Conservation (phyloP, 2,888 invertebrate genomes). For the Mythimna vitellina region DNA sequence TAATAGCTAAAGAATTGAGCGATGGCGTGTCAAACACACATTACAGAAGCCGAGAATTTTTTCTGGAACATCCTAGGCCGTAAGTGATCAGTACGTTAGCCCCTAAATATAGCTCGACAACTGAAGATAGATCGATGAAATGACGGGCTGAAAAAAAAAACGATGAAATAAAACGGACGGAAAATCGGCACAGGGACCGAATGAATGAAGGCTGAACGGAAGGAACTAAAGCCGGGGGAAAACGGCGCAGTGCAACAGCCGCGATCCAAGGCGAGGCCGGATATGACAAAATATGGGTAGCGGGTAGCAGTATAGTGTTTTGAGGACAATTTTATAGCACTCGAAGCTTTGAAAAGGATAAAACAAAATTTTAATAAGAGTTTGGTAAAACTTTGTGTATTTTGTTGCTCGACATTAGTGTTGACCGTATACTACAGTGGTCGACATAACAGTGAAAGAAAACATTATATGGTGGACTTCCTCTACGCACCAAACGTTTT, state of each 20-base stretch:
- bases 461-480: no score
- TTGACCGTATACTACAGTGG: no score
- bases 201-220: slow-evolving; percentile 52
- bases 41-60: slow-evolving; percentile 35
- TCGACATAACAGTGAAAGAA: no score
- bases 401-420: not conserved
- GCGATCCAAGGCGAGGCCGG: slow-evolving; percentile 36
- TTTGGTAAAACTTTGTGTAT: not conserved
- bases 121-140: slow-evolving; percentile 32
- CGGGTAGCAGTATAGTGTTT: slow-evolving; percentile 20
- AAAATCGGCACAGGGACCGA: slow-evolving; percentile 36
- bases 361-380: not conserved
- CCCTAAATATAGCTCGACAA: slow-evolving; percentile 22
- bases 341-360: not conserved
- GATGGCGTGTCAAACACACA: slow-evolving; percentile 55
- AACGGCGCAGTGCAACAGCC: slow-evolving; percentile 55
- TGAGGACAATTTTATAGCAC: slow-evolving; percentile 24
- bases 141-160: slow-evolving; percentile 31
- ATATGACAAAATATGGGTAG: slow-evolving; percentile 50
- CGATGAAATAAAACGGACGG: slow-evolving; percentile 14
- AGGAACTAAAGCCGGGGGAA: slow-evolving; percentile 43
- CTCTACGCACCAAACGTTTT: no score
- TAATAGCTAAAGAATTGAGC: slow-evolving; percentile 39
- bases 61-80: slow-evolving; percentile 18
- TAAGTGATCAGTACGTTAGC: slow-evolving; percentile 11